These are phyloP conservation scores for Drosophila biarmipes DNA, from an alignment of 1,140 invertebrate species.

Conservation along the genomic window DNA sequence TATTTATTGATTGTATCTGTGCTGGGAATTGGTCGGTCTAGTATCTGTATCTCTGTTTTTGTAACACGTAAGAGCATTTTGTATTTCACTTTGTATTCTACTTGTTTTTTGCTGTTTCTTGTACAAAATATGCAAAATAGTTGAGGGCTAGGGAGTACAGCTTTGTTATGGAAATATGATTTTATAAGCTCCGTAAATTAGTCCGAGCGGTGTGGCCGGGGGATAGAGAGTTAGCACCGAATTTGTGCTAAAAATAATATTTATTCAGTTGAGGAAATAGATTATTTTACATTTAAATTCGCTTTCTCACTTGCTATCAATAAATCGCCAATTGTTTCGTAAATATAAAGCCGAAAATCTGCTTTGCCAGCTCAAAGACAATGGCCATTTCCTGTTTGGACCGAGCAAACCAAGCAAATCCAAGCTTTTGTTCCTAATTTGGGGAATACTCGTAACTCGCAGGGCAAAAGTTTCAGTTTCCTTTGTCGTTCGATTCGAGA, in stretches of 20 bases:
- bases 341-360: constrained; percentile 12
- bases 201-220: background rate
- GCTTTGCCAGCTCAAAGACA: constrained; percentile 15
- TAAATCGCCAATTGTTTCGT: constrained; percentile 7
- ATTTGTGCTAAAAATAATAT: constrained; percentile 7
- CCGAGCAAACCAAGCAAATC: constrained; percentile 29
- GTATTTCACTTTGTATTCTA: background rate
- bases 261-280: background rate
- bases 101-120: constrained; percentile 1
- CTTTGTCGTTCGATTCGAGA: constrained; percentile 37
- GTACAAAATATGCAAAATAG: constrained; percentile 20
- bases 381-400: constrained; percentile 31
- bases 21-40: constrained; percentile 11
- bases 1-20: constrained; percentile 48
- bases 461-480: constrained; percentile 24
- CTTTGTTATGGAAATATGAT: constrained; percentile 21
- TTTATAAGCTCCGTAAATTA: constrained; percentile 18
- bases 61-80: constrained; percentile 11
- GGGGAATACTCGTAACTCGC: constrained; percentile 36
- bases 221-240: background rate
- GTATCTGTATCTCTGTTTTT: constrained; percentile 6
- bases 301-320: background rate
- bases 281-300: background rate
- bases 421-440: constrained; percentile 48
- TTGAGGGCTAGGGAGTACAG: background rate